Evolutionary conservation across 2,113 vertebrate genomes (phyloP).

Genomic region (Pterocles burchelli): DNA sequence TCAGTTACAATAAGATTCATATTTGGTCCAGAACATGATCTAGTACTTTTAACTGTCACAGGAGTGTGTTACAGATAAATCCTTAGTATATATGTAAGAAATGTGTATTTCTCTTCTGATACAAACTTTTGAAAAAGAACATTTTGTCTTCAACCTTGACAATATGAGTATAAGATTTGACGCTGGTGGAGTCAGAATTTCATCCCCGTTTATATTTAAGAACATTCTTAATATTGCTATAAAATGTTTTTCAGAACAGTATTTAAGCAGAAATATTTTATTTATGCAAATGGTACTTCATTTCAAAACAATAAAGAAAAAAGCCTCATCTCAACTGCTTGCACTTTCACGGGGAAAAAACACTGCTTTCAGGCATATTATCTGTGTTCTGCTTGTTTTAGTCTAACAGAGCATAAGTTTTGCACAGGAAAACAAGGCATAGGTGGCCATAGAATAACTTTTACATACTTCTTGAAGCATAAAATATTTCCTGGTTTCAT

Average conservation of each 20-base stretch:
- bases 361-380: background rate
- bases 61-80: background rate
- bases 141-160: background rate
- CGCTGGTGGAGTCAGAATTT: background rate
- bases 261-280: slow-evolving; percentile 29
- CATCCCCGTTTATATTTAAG: background rate
- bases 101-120: background rate
- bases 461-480: background rate
- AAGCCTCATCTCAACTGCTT: background rate
- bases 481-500: background rate
- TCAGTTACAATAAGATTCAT: background rate
- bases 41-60: background rate
- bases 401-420: background rate
- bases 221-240: background rate
- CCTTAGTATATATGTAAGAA: background rate
- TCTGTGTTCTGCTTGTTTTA: background rate
- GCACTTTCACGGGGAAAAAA: background rate
- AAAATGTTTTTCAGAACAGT: background rate
- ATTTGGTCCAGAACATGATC: background rate
- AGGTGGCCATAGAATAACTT: background rate
- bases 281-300: background rate
- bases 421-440: background rate
- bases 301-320: slow-evolving; percentile 1
- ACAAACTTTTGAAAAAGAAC: background rate
- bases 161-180: background rate